Evolutionary conservation across 2,888 invertebrate species (phyloP), one percentile per base, ranked within the genome.

Genomic region (Aporophyla nigra): DNA sequence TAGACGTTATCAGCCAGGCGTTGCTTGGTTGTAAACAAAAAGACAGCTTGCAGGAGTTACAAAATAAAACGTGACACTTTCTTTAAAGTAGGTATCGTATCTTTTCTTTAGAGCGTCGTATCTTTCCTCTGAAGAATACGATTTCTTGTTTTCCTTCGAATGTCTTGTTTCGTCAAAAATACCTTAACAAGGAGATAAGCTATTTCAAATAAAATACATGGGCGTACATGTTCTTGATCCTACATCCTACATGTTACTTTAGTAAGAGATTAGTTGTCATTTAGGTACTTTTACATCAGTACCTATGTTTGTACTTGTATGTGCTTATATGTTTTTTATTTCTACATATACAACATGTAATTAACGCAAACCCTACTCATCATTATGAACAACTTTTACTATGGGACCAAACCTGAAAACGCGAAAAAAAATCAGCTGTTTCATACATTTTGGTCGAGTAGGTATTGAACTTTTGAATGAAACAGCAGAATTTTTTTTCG

Each of bases 31-130:
- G 56, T 67, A 70, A 76, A 72, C 65, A 65, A 66, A 67, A 66
- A 59, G 56, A 67, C 70, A 80, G 65, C 80, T 80, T 59, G 80
- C 65, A 66, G 27, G 43, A 80, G 59, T 80, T 67, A 61, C 54
- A 51, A 61, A 79, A 78, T 62, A 78, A 78, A 79, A 67, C 56
- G 56, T 51, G 66, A 71, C 33, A 71, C 78, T 79, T 78, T 72
- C 79, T 79, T 67, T 72, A 67, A 78, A 78, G 66, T 62, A 61
- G 40, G 40, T 71, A 61, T 66, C 61, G 78, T 78, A 54, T 54
- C n/a, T 71, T 78, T 67, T 70, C 56, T 78, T 49, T 43, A 61
- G 14, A 67, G 66, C 27, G 10, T 43, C 66, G 59, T 59, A 66
- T 54, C 14, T 43, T 56, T 72, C 33, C 14, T 71, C n/a, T 49